These are phyloP conservation scores for Erebia aethiops DNA, from an alignment of 2,888 invertebrate species.

Conservation along the genomic window DNA sequence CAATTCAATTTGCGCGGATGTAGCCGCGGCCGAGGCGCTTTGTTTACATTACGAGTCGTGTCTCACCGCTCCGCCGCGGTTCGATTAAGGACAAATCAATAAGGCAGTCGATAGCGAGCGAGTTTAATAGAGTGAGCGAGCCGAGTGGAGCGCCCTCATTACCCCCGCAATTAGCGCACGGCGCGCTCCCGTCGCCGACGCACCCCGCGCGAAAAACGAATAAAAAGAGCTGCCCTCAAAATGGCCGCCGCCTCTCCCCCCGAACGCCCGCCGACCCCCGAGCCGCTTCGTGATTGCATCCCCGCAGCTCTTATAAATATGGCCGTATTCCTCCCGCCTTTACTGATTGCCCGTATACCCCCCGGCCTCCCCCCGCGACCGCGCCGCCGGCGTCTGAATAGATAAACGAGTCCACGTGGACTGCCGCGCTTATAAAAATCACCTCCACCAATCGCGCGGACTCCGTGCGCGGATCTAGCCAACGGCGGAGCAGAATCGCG, in stretches of 20 bases:
- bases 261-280: constrained; percentile 74
- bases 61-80: constrained; percentile 63
- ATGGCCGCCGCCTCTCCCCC: constrained; percentile 86
- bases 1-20: constrained; percentile 70
- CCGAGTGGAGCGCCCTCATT: constrained; percentile 81
- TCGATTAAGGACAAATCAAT: constrained; percentile 81
- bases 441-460: constrained; percentile 65
- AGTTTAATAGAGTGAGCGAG: constrained; percentile 82
- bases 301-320: constrained; percentile 84
- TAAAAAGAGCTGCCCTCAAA: constrained; percentile 88
- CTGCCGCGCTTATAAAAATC: constrained; percentile 82
- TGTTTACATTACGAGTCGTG: constrained; percentile 69
- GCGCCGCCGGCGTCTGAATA: constrained; percentile 84
- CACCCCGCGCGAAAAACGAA: constrained; percentile 84
- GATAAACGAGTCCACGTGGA: constrained; percentile 84
- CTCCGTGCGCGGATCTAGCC: constrained; percentile 55
- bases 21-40: constrained; percentile 52
- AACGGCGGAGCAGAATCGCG: constrained; percentile 61
- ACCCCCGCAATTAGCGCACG: constrained; percentile 83
- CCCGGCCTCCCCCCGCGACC: constrained; percentile 81
- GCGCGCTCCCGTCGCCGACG: constrained; percentile 79
- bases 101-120: constrained; percentile 80
- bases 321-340: constrained; percentile 84
- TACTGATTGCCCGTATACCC: constrained; percentile 85
- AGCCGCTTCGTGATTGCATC: constrained; percentile 84